Base-by-base conservation (phyloP, 2,888 invertebrate genomes). In the Onthophagus sagittarius region DNA sequence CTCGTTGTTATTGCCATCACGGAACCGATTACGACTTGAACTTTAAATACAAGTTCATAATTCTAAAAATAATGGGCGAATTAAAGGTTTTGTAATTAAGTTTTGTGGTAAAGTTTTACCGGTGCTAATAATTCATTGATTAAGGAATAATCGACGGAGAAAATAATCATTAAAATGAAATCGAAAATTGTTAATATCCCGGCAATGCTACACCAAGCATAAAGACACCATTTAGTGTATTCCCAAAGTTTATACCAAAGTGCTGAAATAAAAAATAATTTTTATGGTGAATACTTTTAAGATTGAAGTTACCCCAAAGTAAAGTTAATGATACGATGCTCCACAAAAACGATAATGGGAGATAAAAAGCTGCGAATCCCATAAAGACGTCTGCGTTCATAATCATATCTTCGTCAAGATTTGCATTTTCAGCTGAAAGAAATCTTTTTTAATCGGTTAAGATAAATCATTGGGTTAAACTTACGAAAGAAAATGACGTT, bases 1-100 rank as follows among this genome's bases (percentile, higher is more conserved):
- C 85, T 84, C 11, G 85, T 78, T 1, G 85, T 80, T 15, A 86
- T 70, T n/a, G 73, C 70, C 76, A 78, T 77, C 83, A 86, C 82
- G 4, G 83, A 75, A 0, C 85, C 82, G 11, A 85, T 80, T 0
- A 82, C 81, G 2, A 65, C 67, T 13, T 13, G 13, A 2, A 67
- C 1, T 3, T 7, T 31, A 67, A 67, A 67, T 32, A n/a, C 23
- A 23, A 3, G 2, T 23, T 23, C 23, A 23, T 23, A 23, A 23
- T 23, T 23, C 23, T 23, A 23, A 23, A 23, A 23, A 3, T 23
- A 23, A 23, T 23, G 3, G 23, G 23, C 3, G 23, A 23, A 23
- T 23, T 23, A 23, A 23, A 23, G 23, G 23, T 23, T 63, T 63
- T 63, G 15, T 15, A 13, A 63, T 15, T 15, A 62, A n/a, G n/a